Evolutionary conservation across 2,113 vertebrate genomes (phyloP).

Genomic region (Oophaga pumilio): DNA sequence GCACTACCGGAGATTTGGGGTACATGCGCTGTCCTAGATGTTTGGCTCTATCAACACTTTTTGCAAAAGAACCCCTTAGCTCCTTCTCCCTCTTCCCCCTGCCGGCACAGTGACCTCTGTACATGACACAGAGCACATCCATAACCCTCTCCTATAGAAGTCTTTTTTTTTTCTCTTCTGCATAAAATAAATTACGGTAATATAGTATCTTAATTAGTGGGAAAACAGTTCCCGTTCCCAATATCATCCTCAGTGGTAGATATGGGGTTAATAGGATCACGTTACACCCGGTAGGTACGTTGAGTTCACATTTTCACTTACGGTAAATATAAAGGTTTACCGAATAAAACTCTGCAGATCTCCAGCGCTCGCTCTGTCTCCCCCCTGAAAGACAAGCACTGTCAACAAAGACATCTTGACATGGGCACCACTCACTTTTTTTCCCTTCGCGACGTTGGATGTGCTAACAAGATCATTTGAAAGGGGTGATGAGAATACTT

Average conservation of each 20-base stretch:
- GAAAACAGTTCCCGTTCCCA: neutral
- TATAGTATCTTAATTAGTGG: too few species aligned
- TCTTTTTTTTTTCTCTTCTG: too few species aligned
- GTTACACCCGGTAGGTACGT: neutral
- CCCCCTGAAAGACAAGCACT: neutral
- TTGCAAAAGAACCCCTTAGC: too few species aligned
- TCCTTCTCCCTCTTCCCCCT: too few species aligned
- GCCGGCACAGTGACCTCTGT: too few species aligned
- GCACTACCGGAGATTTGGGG: too few species aligned
- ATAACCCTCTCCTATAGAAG: too few species aligned
- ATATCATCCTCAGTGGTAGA: neutral
- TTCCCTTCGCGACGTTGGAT: constrained; percentile 57
- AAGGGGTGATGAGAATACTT: constrained; percentile 30
- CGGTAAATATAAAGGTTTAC: constrained; percentile 43
- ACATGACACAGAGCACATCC: too few species aligned
- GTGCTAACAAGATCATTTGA: constrained; percentile 59
- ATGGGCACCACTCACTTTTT: neutral
- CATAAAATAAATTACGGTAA: too few species aligned
- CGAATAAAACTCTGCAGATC: constrained; percentile 24
- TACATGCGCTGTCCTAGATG: too few species aligned
- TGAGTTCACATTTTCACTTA: constrained; percentile 32
- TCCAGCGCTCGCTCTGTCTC: constrained; percentile 23
- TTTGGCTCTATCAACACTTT: too few species aligned
- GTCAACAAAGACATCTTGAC: constrained; percentile 52
- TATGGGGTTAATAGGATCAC: neutral